A percentile compares a stretch with the other conserved stretches of the same genome.
Conservation (phyloP, 2,888 invertebrate species). For the Coelogynopora nodosa region DNA sequence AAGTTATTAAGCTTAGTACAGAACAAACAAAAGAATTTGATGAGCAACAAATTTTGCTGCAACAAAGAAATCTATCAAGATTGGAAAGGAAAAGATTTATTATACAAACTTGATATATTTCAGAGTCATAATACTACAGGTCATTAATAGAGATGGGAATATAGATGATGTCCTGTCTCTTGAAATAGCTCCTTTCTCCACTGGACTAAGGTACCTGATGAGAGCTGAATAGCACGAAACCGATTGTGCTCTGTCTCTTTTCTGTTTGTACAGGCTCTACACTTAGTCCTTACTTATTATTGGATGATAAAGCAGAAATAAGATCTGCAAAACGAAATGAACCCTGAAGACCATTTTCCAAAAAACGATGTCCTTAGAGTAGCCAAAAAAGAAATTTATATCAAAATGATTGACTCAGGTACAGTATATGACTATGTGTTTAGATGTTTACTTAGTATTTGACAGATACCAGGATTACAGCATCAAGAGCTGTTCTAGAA, state of each 20-base stretch:
- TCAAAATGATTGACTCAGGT: too few relatives aligned
- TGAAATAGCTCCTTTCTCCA: constrained; percentile 47
- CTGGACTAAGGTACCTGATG: too few relatives aligned
- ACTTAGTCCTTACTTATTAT: too few relatives aligned
- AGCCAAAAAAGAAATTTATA: too few relatives aligned
- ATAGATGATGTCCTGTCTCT: constrained; percentile 42
- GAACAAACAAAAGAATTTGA: background rate
- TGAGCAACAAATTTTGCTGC: background rate
- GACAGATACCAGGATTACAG: background rate
- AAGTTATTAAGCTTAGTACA: background rate
- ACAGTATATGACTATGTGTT: background rate
- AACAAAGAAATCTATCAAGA: background rate
- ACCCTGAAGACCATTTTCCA: constrained; percentile 39
- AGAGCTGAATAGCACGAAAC: too few relatives aligned
- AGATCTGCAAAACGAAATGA: constrained; percentile 46
- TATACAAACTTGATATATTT: constrained; percentile 44
- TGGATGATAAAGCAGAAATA: constrained; percentile 46
- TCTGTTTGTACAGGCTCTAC: too few relatives aligned
- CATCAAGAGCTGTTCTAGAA: background rate
- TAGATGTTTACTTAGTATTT: background rate
- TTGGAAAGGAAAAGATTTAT: constrained; percentile 40
- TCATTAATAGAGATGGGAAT: constrained; percentile 5
- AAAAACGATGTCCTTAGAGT: background rate
- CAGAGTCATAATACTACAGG: constrained; percentile 42
- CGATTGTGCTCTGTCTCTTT: too few relatives aligned